Conservation (phyloP, 2,797 vertebrate genomes). For the Ficedula albicollis region DNA sequence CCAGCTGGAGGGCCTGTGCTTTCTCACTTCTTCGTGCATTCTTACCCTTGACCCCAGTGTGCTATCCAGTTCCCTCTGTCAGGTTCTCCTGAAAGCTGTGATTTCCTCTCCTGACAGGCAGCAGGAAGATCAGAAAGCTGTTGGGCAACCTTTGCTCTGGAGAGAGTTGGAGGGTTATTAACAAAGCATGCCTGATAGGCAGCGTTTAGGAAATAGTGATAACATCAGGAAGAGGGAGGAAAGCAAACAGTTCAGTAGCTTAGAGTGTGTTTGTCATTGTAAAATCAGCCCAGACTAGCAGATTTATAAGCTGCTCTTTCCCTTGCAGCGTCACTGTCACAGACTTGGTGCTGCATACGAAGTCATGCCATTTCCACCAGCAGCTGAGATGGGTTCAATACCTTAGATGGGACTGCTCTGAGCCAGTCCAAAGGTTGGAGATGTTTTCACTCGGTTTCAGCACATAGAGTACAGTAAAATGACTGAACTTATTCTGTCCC, state of each 20-base stretch:
- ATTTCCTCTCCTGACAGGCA: conserved; percentile 79
- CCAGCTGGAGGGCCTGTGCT: conserved; percentile 68
- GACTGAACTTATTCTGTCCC: background rate
- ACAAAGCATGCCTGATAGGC: conserved; percentile 67
- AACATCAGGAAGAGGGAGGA: conserved; percentile 63
- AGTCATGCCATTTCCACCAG: background rate
- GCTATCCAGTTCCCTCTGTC: conserved; percentile 74
- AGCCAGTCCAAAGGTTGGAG: background rate
- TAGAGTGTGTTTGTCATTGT: conserved; percentile 34
- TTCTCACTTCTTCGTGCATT: conserved; percentile 72
- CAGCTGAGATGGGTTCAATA: background rate
- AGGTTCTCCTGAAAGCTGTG: conserved; percentile 68
- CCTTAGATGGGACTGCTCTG: background rate
- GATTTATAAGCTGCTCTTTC: conserved; percentile 1
- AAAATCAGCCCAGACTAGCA: conserved; percentile 28
- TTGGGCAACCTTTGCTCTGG: conserved; percentile 79
- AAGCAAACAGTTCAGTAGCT: conserved; percentile 41
- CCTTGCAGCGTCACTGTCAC: background rate
- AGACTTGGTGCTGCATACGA: background rate
- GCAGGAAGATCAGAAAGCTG: conserved; percentile 83
- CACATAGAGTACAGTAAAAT: background rate
- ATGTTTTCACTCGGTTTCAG: background rate
- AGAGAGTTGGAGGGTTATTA: conserved; percentile 64
- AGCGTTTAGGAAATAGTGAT: conserved; percentile 73
- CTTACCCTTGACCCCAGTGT: conserved; percentile 75